A percentile compares a stretch with the other conserved stretches of the same genome.
Evolutionary conservation across 2,797 vertebrate species (phyloP).

Genomic region (Arctocebus calabarensis): DNA sequence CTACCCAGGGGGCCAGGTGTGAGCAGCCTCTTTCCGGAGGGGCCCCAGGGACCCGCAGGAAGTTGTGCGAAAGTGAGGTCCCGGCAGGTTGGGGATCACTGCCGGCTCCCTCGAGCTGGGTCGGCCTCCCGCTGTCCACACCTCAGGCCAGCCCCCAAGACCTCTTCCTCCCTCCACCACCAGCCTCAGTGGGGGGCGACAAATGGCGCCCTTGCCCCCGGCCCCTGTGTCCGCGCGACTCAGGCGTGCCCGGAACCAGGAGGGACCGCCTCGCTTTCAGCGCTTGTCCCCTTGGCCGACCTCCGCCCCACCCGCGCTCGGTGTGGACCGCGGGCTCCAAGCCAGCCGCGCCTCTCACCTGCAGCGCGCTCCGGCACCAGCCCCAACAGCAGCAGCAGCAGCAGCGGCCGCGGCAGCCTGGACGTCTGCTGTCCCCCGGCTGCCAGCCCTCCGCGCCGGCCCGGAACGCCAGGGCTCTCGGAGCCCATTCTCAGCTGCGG

Average conservation of each 20-base stretch:
- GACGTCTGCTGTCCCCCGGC: too few species aligned
- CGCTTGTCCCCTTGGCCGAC: background rate
- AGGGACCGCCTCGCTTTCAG: background rate
- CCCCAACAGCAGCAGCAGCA: background rate
- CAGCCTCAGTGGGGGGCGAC: too few species aligned
- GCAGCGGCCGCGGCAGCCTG: background rate
- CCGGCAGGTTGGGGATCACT: background rate
- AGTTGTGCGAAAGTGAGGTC: too few species aligned
- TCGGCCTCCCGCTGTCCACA: too few species aligned
- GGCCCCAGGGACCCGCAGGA: too few species aligned
- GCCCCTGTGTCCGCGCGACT: too few species aligned
- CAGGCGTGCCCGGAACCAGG: background rate
- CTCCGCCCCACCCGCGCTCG: background rate
- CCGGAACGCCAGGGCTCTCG: background rate
- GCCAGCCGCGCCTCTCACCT: background rate
- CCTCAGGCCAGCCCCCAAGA: too few species aligned
- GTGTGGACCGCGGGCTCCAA: fast-evolving
- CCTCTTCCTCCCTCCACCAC: too few species aligned
- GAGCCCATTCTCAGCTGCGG: too few species aligned
- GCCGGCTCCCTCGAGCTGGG: background rate
- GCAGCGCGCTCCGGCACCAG: background rate
- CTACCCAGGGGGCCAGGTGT: too few species aligned
- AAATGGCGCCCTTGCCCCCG: background rate
- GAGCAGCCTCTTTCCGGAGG: too few species aligned
- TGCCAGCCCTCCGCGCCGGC: too few species aligned